Evolutionary conservation across 1,140 invertebrate species (phyloP).

Genomic region (Ericerus pela): DNA sequence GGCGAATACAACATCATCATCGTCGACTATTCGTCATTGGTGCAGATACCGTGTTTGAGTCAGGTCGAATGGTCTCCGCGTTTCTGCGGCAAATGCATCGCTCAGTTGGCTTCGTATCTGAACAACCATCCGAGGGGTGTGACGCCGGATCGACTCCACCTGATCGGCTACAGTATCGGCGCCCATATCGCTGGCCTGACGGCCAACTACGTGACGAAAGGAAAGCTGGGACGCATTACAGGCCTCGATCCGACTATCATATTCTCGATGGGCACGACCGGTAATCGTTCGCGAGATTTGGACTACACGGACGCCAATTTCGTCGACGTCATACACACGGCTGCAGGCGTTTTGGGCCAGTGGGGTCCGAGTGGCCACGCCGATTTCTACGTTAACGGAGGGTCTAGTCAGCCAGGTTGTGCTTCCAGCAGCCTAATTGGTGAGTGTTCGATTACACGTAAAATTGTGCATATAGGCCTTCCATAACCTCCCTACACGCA

Average conservation of each 20-base stretch:
- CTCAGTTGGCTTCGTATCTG: slow-evolving; percentile 62
- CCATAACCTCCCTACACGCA: no score
- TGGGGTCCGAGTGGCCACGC: slow-evolving; percentile 75
- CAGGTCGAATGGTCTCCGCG: slow-evolving; percentile 69
- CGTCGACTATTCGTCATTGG: slow-evolving; percentile 66
- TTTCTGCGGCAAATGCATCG: slow-evolving; percentile 63
- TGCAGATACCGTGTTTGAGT: slow-evolving; percentile 62
- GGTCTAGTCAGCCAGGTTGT: slow-evolving; percentile 73
- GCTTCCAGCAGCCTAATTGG: slow-evolving; percentile 59
- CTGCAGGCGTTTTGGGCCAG: slow-evolving; percentile 65
- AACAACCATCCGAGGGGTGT: slow-evolving; percentile 56
- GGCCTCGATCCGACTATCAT: slow-evolving; percentile 69
- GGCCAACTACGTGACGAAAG: slow-evolving; percentile 49
- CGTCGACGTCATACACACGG: slow-evolving; percentile 78
- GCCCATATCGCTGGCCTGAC: slow-evolving; percentile 69
- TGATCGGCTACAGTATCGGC: slow-evolving; percentile 71
- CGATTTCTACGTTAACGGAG: slow-evolving; percentile 81
- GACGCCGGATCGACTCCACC: slow-evolving; percentile 52
- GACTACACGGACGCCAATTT: slow-evolving; percentile 71
- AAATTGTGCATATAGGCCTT: no score
- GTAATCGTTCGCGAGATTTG: slow-evolving; percentile 58
- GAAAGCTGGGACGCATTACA: slow-evolving; percentile 57
- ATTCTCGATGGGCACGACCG: slow-evolving; percentile 49
- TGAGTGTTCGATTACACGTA: no score
- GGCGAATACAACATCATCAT: slow-evolving; percentile 75